These are phyloP conservation scores for Malthinus flaveolus DNA, from an alignment of 2,888 invertebrate genomes.

Conservation along the genomic window DNA sequence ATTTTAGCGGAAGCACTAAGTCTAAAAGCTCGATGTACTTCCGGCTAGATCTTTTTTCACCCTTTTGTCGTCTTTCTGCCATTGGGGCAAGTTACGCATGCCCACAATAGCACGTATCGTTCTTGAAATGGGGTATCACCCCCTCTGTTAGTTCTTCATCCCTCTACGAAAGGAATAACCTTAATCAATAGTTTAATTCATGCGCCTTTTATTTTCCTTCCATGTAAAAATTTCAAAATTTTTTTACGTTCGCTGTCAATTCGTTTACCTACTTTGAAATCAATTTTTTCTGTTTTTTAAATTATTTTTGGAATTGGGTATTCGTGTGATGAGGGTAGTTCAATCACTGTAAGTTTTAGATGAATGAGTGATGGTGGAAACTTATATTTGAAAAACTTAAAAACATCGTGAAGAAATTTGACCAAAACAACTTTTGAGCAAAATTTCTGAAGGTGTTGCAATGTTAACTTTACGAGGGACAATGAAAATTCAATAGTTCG, in stretches of 20 bases:
- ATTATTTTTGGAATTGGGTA: no score
- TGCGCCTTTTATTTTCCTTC: slow-evolving; percentile 36
- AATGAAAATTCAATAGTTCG: no score
- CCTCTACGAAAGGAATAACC: slow-evolving; percentile 28
- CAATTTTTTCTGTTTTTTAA: no score
- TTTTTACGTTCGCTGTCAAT: neutral
- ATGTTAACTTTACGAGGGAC: no score
- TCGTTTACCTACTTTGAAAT: no score
- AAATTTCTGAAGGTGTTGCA: no score
- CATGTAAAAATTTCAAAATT: neutral
- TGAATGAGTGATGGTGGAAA: no score
- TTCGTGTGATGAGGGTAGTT: no score
- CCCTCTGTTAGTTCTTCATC: slow-evolving; percentile 17
- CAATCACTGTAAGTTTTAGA: no score
- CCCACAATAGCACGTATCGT: slow-evolving; percentile 25
- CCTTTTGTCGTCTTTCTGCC: slow-evolving; percentile 37
- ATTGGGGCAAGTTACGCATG: slow-evolving; percentile 43
- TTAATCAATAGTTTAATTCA: slow-evolving; percentile 47
- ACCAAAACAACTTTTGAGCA: no score
- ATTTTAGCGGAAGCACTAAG: slow-evolving; percentile 53
- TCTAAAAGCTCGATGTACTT: slow-evolving; percentile 48
- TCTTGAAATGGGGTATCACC: slow-evolving; percentile 24
- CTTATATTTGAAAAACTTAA: no score
- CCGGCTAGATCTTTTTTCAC: slow-evolving; percentile 46
- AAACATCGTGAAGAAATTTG: no score